Base-by-base conservation (phyloP, 2,797 vertebrate genomes). In the Danio aesculapii region DNA sequence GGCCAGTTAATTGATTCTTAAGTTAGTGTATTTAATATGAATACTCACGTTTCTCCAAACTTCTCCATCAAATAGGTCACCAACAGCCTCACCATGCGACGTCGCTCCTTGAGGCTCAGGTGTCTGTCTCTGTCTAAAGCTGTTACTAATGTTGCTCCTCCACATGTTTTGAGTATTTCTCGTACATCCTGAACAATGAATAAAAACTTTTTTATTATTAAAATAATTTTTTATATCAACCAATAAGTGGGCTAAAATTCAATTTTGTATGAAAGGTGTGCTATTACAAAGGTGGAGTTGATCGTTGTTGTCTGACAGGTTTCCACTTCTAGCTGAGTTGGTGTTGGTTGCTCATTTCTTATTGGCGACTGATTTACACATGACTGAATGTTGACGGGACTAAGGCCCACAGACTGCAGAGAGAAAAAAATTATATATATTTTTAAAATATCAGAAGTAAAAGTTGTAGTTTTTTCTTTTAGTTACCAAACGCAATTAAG, bases 21-120 rank as follows among this genome's bases (percentile, higher is more conserved):
- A 30, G 30, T 30, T 1, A 30, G 3, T 30, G 30, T 30, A 8
- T 61, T 41, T 62, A 41, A 62, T 62, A 41, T 1, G 30, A 39
- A 21, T 62, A 62, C 67, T 21, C 14, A 69, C 67, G 1, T 69
- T 69, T 69, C 67, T 3, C 67, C 67, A 50, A 69, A 69, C 47
- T 17, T 69, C 6, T 30, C 12, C 67, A 69, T 69, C 1, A 69
- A 14, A 16, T 69, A 46, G 1, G 47, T 49, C 30, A 69, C 67
- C 46, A 69, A 52, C 14, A 50, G 8, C 5, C 46, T 44, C 46
- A 69, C 67, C 67, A 69, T 69, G n/a, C 49, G 67, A 17, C 53
- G 71, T 12, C 70, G 52, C 43, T 72, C 70, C 13, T 53, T 43
- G 43, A 69, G 67, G 46, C 44, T 69, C 5, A 69, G 46, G 11